Evolutionary conservation across 1,140 invertebrate species (phyloP), one percentile per base, ranked within the genome.

Genomic region (Hyles euphorbiae): DNA sequence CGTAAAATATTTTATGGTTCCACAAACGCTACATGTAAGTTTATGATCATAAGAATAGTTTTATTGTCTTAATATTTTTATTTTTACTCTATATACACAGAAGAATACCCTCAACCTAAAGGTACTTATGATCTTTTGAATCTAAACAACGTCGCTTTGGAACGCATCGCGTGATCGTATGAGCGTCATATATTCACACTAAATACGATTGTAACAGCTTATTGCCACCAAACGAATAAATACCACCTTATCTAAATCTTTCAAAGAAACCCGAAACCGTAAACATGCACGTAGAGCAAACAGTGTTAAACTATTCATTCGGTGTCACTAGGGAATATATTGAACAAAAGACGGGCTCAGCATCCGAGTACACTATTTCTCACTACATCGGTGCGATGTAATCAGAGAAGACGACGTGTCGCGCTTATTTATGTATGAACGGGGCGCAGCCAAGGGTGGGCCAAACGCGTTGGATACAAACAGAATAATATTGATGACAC

Each of bases 401-500:
- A 88, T 88, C 85, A 88, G 85, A 88, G 85, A 88, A 88, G 83
- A 86, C 83, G 83, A 88, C 83, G 85, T 86, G 85, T 88, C 83
- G 83, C 74, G 76, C 70, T 88, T 88, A 88, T 88, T 88, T 88
- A 88, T 88, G 85, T 88, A 88, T 88, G 85, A 80, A 75, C 72
- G 68, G 82, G 83, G 83, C 83, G 85, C 78, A 74, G 85, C 78
- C 68, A 78, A 83, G 82, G 81, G 85, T 85, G 83, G 83, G 67
- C 81, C 76, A 74, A 74, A 78, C 74, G 78, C 66, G 69, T 68
- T 73, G 71, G 84, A 78, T 86, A 88, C 85, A 88, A 88, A 88
- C 85, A 86, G 85, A 87, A 88, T 88, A 87, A 88, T 87, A 88
- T 88, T 88, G 86, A 88, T 88, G 86, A 88, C 83, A 87, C 80